Evolutionary conservation across 2,113 vertebrate genomes (phyloP), one percentile per base, ranked within the genome.

Genomic region (Mesocricetus auratus): DNA sequence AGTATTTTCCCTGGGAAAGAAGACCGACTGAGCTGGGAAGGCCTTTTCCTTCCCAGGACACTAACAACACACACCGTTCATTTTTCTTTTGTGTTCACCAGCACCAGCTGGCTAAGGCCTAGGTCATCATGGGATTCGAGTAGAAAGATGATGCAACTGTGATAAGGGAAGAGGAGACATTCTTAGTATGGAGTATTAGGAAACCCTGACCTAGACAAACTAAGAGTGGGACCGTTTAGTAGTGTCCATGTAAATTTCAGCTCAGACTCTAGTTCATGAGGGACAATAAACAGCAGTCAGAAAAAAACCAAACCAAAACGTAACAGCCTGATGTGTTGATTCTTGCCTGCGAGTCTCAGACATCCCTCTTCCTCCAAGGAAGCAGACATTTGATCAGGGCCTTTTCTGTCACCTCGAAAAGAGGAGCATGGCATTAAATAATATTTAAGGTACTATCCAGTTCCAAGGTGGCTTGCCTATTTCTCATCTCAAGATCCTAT

Each of bases 401-500:
- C 69, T 24, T 64, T 74, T 81, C 21, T 58, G 92, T 92, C 7
- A 36, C 16, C 11, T 81, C 19, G 26, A 56, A 26, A 47, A 56
- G 45, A 29, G 79, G 58, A 47, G 21, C 19, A 33, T 19, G 75
- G 1, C n/a, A 47, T 45, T n/a, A 94, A 71, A 79, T 64, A 88
- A 56, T 88, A 75, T 73, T 94, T 83, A 93, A 95, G 21, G 4
- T 64, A 0, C 1, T 64, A 86, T 90, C 64, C 42, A 81, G 50
- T 88, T 86, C 6, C 13, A 69, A 21, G n/a, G 92, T 45, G 24
- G 26, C 58, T 33, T 69, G 21, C 1, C 9, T 6, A 5, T 73
- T 90, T 94, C 45, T 92, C 75, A 89, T 24, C 33, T 77, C 6
- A 79, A 58, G 33, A 39, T 58, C 56, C 62, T 91, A 50, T 86